Evolutionary conservation across 2,888 invertebrate genomes (phyloP).

Genomic region (Cephus runcator): DNA sequence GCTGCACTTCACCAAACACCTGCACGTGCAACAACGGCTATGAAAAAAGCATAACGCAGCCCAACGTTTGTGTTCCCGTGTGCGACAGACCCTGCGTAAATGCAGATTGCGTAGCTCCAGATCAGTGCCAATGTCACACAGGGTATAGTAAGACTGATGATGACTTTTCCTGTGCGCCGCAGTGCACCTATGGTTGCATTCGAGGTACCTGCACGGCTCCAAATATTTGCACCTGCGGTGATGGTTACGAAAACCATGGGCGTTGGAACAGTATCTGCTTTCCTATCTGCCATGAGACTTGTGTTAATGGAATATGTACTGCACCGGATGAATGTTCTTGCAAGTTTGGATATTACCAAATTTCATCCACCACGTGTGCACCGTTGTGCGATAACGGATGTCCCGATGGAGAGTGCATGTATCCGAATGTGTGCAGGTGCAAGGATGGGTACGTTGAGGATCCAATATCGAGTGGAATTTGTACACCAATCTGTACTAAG

Average conservation of each 20-base stretch:
- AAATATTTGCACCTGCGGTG: conserved; percentile 34
- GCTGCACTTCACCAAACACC: conserved; percentile 47
- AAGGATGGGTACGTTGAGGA: conserved; percentile 44
- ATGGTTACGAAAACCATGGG: neutral
- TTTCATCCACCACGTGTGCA: conserved; percentile 32
- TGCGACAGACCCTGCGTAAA: conserved; percentile 53
- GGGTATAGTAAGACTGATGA: conserved; percentile 31
- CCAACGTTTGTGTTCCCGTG: conserved; percentile 54
- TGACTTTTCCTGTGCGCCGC: conserved; percentile 35
- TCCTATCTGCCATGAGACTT: too few relatives aligned
- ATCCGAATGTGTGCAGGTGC: conserved; percentile 53
- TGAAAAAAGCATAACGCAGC: conserved; percentile 6
- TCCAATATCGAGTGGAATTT: conserved; percentile 53
- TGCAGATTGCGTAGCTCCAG: conserved; percentile 42
- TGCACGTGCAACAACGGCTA: conserved; percentile 57
- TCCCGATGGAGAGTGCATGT: conserved; percentile 34
- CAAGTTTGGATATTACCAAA: too few relatives aligned
- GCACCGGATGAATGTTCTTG: too few relatives aligned
- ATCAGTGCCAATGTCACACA: conserved; percentile 40
- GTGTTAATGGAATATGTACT: too few relatives aligned
- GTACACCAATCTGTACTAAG: conserved; percentile 58
- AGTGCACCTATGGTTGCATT: conserved; percentile 44
- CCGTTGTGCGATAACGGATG: conserved; percentile 48
- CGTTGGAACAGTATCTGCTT: too few relatives aligned
- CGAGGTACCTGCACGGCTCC: conserved; percentile 42